Percentiles rank a stretch among this genome's conserved stretches.
phyloP scores from a whole-genome alignment of 2,113 vertebrate species.

The Cromileptes altivelis region DNA sequence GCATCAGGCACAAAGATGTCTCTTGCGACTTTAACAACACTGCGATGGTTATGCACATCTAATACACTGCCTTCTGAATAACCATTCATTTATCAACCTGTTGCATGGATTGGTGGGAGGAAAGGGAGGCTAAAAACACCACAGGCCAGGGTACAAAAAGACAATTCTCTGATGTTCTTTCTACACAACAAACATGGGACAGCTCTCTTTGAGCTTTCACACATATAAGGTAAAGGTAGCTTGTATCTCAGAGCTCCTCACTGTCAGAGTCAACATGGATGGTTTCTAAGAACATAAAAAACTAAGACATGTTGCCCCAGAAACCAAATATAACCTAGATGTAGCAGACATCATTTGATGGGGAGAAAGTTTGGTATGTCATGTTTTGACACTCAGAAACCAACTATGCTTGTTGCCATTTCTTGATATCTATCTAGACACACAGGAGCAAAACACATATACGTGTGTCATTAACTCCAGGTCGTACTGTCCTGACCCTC shows the following conservation, averaged over 20 bases:
- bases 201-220: conserved; percentile 10
- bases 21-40: conserved; percentile 17
- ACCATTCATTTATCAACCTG: conserved; percentile 7
- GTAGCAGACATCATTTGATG: conserved; percentile 11
- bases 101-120: conserved; percentile 2
- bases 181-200: conserved; percentile 12
- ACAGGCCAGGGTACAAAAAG: background rate
- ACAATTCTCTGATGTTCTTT: background rate
- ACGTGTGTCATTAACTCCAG: background rate
- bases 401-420: background rate
- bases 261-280: conserved; percentile 11
- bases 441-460: background rate
- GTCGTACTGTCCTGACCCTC: conserved; percentile 21
- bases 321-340: conserved; percentile 54
- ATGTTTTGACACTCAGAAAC: conserved; percentile 9
- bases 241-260: conserved; percentile 4
- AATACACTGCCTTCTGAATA: background rate
- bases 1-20: conserved; percentile 5
- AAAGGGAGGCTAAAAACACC: conserved; percentile 6
- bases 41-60: background rate
- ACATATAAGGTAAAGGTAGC: background rate
- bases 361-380: conserved; percentile 23
- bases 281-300: conserved; percentile 22
- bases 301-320: conserved; percentile 41
- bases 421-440: background rate